Evolutionary conservation across 2,113 vertebrate species (phyloP), one percentile per base, ranked within the genome.

Genomic region (Antechinus stuartii): DNA sequence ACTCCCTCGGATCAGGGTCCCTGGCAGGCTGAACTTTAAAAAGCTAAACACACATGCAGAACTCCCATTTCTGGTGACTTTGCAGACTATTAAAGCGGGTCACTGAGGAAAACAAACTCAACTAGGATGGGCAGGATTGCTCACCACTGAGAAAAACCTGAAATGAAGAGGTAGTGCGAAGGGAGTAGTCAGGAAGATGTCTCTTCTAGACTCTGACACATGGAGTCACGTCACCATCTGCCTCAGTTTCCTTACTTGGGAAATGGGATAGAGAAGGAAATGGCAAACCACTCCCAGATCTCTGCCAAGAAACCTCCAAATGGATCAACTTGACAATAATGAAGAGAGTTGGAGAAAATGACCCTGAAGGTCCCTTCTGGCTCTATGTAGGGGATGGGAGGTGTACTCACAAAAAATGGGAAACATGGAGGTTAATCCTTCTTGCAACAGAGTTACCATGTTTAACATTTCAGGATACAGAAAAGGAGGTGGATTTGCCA

Each of bases 51-150:
- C 25, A 91, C 54, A 68, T 19, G 0, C 91, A n/a, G 56, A 7
- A 35, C 23, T 1, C 4, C n/a, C 61, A 68, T 42, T 90, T 93
- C 46, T 8, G 0, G 22, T 25, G 56, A 92, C 23, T 92, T 57
- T 90, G 27, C 55, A 93, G 56, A 76, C 30, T 92, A 42, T 42
- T 42, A 24, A 61, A 11, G 35, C 14, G 2, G 47, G 90, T 89
- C n/a, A 55, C 93, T 90, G 91, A 91, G 90, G 50, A 96, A 61
- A 95, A 5, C n/a, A 49, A 95, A 27, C 27, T 26, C 27, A 42
- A 53, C 30, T 46, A 54, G 52, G 91, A 47, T 84, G 47, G 49
- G 46, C 42, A 49, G 49, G 49, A 7, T 2, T 49, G 49, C 49
- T 49, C 49, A 49, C 49, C 3, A 7, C 49, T 3, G 49, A 49